Percentiles rank a stretch among this genome's conserved stretches.
Conservation (phyloP, 2,797 vertebrate species). For the Labeo calbasu region DNA sequence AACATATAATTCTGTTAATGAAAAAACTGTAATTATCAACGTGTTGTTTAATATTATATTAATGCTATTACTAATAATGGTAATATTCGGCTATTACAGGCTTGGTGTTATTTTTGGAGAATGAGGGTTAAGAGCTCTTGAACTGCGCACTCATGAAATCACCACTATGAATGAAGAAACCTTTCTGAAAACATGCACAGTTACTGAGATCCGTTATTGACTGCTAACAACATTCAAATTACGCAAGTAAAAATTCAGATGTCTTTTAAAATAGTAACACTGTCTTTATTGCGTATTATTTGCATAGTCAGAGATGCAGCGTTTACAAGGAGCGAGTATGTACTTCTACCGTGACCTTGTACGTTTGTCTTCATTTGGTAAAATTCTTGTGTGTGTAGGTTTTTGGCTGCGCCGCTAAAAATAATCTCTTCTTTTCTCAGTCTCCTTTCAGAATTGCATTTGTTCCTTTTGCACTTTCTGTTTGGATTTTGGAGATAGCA, state of each 20-base stretch:
- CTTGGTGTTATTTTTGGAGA: not conserved
- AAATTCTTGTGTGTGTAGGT: not conserved
- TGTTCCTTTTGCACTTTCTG: constrained; percentile 73
- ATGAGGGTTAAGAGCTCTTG: constrained; percentile 4
- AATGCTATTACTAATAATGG: not conserved
- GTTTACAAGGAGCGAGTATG: not conserved
- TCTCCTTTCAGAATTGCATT: constrained; percentile 48
- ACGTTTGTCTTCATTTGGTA: not conserved
- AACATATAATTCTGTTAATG: no score
- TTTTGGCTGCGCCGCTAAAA: constrained; percentile 18
- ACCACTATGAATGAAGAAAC: not conserved
- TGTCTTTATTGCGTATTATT: not conserved
- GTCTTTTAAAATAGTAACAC: not conserved
- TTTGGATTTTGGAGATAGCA: constrained; percentile 74
- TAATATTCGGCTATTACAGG: not conserved
- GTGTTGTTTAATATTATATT: not conserved
- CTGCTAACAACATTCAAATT: not conserved
- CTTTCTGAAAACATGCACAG: not conserved
- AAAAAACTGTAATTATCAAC: not conserved
- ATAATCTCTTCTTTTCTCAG: constrained; percentile 11
- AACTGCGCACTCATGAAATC: constrained; percentile 11
- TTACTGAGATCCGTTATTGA: not conserved
- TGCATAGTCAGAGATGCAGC: not conserved
- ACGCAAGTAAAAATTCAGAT: not conserved
- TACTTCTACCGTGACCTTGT: not conserved